phyloP scores from a whole-genome alignment of 2,888 invertebrate species.

The Notocelia uddmanniana region DNA sequence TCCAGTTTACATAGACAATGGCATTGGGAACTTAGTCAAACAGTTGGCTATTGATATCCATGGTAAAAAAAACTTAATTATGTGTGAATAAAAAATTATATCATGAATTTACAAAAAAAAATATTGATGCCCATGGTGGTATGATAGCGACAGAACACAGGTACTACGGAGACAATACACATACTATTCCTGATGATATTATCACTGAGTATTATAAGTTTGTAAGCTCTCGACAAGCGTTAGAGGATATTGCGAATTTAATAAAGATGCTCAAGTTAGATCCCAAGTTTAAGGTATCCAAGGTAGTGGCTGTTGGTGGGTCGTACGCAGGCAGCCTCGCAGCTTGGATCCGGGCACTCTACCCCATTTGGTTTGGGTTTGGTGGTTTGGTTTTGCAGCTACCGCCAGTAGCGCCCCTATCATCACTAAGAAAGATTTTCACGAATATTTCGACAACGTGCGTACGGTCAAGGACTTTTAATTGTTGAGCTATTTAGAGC shows the following conservation, averaged over 20 bases:
- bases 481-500: no score
- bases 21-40: neutral
- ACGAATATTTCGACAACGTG: neutral
- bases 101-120: no score
- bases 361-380: neutral
- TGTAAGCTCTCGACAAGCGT: conserved; percentile 1
- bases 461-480: no score
- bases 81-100: no score
- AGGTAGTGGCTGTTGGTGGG: neutral
- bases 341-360: neutral
- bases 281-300: neutral
- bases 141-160: neutral
- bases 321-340: neutral
- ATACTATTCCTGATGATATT: neutral
- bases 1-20: neutral
- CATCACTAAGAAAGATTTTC: neutral
- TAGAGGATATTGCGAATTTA: neutral
- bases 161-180: neutral
- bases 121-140: no score
- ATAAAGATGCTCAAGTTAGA: neutral
- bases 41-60: conserved; percentile 3
- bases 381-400: no score
- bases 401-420: neutral
- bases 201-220: conserved; percentile 4
- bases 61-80: no score